These are phyloP conservation scores for Marronus borbonicus DNA, from an alignment of 2,888 invertebrate genomes.

Conservation along the genomic window DNA sequence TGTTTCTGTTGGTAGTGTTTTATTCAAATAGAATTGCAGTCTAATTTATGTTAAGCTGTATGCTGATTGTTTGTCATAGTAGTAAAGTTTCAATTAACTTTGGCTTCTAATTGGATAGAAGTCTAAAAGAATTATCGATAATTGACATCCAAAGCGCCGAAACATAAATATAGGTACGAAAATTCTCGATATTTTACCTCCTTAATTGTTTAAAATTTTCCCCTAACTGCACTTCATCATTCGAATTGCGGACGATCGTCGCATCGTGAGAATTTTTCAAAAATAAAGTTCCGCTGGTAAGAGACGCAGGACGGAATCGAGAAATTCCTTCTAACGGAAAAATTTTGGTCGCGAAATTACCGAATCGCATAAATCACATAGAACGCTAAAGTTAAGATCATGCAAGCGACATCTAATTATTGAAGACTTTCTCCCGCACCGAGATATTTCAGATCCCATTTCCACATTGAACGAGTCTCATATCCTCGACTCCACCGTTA, in stretches of 20 bases:
- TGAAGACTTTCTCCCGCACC: slow-evolving; percentile 38
- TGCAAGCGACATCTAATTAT: slow-evolving; percentile 48
- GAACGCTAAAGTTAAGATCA: slow-evolving; percentile 46
- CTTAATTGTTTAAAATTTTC: slow-evolving; percentile 31
- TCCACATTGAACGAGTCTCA: slow-evolving; percentile 41
- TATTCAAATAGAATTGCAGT: too few relatives aligned
- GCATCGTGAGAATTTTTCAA: slow-evolving; percentile 29
- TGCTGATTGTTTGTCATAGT: too few relatives aligned
- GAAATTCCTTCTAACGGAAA: slow-evolving; percentile 16
- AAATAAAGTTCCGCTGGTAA: neutral
- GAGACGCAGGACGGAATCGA: slow-evolving; percentile 3
- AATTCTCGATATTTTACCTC: neutral
- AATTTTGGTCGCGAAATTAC: slow-evolving; percentile 38
- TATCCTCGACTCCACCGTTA: slow-evolving; percentile 43
- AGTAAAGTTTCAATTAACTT: too few relatives aligned
- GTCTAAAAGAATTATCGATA: too few relatives aligned
- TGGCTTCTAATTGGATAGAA: too few relatives aligned
- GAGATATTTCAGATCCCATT: slow-evolving; percentile 45
- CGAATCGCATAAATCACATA: slow-evolving; percentile 44
- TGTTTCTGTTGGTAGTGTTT: too few relatives aligned
- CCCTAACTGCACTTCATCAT: slow-evolving; percentile 32
- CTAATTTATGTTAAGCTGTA: too few relatives aligned
- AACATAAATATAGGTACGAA: slow-evolving; percentile 11
- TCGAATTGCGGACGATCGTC: slow-evolving; percentile 13
- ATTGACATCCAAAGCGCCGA: too few relatives aligned